Base-by-base conservation (phyloP, 2,888 invertebrate genomes). In the Eledone cirrhosa region DNA sequence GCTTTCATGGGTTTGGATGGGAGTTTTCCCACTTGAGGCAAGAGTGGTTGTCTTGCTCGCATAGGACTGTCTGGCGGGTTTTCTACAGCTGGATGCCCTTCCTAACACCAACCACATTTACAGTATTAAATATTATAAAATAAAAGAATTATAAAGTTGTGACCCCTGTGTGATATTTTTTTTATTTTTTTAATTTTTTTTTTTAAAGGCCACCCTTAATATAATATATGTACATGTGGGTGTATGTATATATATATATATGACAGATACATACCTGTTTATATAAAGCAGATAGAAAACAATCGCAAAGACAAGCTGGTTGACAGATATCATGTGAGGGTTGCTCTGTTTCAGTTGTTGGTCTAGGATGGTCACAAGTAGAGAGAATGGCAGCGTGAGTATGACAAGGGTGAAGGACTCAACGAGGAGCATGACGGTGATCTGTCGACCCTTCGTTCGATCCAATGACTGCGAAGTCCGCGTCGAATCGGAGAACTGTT, bases 241-340 rank as follows among this genome's bases (percentile, higher is more conserved):
- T 63, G 27, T 11, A 22, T 63, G n/a, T 13, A 22, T 63, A 22
- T n/a, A 63, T 4, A 63, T 13, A 63, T n/a, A 63, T n/a, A 22
- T 16, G n/a, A 63, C 3, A 63, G 63, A 0, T 27, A 85, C 85
- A 79, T 86, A 87, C 78, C 86, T 87, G 80, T 86, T 86, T 27
- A 86, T 83, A 76, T 86, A 87, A 0, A 86, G 75, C 81, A 85
- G 83, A 74, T 87, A 87, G 80, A 87, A 85, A 4, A 86, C 85
- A 14, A 85, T 78, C 27, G 84, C 85, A 79, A 87, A 87, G 1
- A 83, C 77, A 22, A 87, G 80, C 41, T 82, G 81, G 74, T 85
- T 82, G 29, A 48, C 77, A 4, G 83, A 81, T 19, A 78, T 81
- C n/a, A 81, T 84, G 7, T 76, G 78, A 0, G 83, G 79, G 22